These are phyloP conservation scores for Scaptomyza cyrtandrae DNA, from an alignment of 2,888 invertebrate genomes.

Conservation along the genomic window DNA sequence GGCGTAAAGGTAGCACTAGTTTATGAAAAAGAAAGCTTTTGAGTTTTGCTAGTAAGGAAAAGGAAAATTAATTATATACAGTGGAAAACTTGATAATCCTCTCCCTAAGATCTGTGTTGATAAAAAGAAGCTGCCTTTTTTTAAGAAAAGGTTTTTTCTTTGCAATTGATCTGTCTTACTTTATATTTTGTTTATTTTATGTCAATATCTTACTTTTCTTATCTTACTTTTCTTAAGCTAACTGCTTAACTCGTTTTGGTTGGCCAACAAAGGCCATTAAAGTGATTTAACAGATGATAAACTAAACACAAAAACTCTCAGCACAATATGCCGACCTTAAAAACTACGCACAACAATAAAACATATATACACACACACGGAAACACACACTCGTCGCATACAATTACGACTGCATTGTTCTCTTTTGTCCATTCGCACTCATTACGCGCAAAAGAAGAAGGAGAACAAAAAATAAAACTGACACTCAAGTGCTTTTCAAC, in stretches of 20 bases:
- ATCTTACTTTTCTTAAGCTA: too few relatives aligned
- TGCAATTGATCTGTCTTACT: too few relatives aligned
- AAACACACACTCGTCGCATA: slow-evolving; percentile 51
- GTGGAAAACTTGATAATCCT: not conserved
- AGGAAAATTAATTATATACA: not conserved
- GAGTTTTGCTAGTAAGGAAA: not conserved
- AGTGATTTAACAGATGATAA: slow-evolving; percentile 76
- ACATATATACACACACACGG: slow-evolving; percentile 25
- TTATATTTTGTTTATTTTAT: too few relatives aligned
- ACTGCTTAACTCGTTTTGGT: too few relatives aligned
- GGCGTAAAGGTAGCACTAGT: slow-evolving; percentile 15
- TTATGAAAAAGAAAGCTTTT: slow-evolving; percentile 18
- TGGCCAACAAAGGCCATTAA: slow-evolving; percentile 60
- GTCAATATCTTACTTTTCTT: too few relatives aligned
- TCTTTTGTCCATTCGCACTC: slow-evolving; percentile 56
- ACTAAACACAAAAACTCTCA: slow-evolving; percentile 55
- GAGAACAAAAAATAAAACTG: slow-evolving; percentile 37
- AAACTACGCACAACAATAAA: slow-evolving; percentile 62
- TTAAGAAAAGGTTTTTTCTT: too few relatives aligned
- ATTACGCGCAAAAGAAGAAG: slow-evolving; percentile 46
- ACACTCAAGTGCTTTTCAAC: slow-evolving; percentile 71
- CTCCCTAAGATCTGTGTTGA: not conserved
- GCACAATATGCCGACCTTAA: slow-evolving; percentile 59
- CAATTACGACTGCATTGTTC: slow-evolving; percentile 75
- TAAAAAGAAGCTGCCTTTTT: too few relatives aligned